These are phyloP conservation scores for Oedothorax gibbosus DNA, from an alignment of 1,140 invertebrate species.

Conservation along the genomic window DNA sequence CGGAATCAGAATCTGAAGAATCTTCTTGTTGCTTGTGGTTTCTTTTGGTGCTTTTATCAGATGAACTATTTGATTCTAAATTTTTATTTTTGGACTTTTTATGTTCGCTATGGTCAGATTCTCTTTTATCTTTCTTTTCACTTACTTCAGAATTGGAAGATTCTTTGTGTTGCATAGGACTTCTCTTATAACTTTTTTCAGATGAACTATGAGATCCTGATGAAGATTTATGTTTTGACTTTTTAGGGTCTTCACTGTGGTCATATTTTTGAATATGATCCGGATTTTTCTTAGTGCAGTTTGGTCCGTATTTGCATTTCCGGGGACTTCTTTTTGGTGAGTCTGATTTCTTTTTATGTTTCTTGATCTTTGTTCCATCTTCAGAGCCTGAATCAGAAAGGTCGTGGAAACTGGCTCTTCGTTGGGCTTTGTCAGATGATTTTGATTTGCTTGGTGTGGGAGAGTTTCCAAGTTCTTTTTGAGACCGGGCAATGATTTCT, in stretches of 20 bases:
- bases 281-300: slow-evolving; percentile 88
- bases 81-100: neutral
- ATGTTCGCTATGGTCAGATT: neutral
- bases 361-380: neutral
- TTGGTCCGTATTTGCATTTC: slow-evolving; percentile 81
- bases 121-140: slow-evolving; percentile 2
- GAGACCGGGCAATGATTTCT: slow-evolving; percentile 10
- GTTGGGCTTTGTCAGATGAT: neutral
- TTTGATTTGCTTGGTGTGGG: neutral
- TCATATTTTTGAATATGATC: slow-evolving; percentile 81
- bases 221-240: neutral
- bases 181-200: too few species aligned
- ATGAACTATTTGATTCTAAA: neutral
- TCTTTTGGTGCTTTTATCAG: too few species aligned
- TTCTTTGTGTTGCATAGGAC: too few species aligned
- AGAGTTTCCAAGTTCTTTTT: neutral
- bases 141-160: too few species aligned
- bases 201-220: too few species aligned
- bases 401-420: slow-evolving; percentile 10
- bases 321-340: neutral
- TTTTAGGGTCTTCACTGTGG: slow-evolving; percentile 72
- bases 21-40: too few species aligned
- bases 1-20: neutral
- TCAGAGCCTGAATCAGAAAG: slow-evolving; percentile 24
- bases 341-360: slow-evolving; percentile 5